Evolutionary conservation across 2,888 invertebrate species (phyloP), one percentile per base, ranked within the genome.

Genomic region (Myopa testacea): DNA sequence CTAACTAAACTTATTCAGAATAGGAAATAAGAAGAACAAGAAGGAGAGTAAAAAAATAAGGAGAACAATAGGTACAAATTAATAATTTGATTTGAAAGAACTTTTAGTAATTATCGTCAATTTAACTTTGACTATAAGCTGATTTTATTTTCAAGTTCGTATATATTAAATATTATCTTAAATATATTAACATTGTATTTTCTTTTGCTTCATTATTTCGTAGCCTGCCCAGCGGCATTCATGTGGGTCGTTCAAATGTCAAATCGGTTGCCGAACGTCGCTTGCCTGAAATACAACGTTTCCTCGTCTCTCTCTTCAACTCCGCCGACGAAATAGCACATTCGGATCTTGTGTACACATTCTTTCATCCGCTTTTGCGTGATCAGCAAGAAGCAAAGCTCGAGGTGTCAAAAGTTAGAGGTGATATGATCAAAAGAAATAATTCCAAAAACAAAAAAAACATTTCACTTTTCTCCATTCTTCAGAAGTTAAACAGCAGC

Each of bases 321-420:
- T 93, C 97, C 86, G 95, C 97, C 0, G 95, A 96, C 82, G 98
- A 99, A 91, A 97, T 99, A 83, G 94, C 97, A 0, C 98, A 99
- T 90, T 96, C 95, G 8, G 97, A 98, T 89, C 91, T 99, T 76
- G 98, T 99, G 0, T 99, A 99, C 88, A 99, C 99, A 0, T 99
- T 99, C 91, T 99, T 99, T 91, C 99, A 99, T 90, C 98, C 98
- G 3, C 90, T 99, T 80, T 90, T 98, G 80, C 91, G 98, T 81
- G 99, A 99, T 90, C 98, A 98, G 90, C 96, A 97, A 88, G 96
- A 96, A 85, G 94, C 95, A 14, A 95, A 95, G 83, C 93, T 96
- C 80, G 93, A 94, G 88, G 91, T 94, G 83, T 92, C 92, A 80
- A 95, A 94, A 91, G 92, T 93, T 58, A 93, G 92, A 93, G 95